Evolutionary conservation across 1,140 invertebrate species (phyloP).

Genomic region (Gonatopus flavifemur): DNA sequence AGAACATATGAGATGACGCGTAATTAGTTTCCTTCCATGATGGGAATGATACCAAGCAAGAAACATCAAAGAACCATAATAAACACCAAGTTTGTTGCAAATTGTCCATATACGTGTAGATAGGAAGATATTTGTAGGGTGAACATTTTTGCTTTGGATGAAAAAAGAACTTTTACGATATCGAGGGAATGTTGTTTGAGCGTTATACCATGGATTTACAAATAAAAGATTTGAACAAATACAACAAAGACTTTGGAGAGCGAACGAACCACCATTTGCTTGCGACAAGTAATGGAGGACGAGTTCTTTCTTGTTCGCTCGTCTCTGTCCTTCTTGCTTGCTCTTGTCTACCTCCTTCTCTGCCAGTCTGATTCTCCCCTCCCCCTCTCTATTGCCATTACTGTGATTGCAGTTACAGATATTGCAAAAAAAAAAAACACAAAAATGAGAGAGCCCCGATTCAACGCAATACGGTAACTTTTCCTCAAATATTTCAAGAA

Average conservation of each 20-base stretch:
- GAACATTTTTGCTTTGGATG: too few relatives aligned
- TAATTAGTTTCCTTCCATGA: constrained; percentile 30
- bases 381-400: constrained; percentile 21
- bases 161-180: too few relatives aligned
- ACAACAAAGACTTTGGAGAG: constrained; percentile 35
- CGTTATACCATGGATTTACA: constrained; percentile 1
- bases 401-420: constrained; percentile 32
- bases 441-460: background rate
- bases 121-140: constrained; percentile 9
- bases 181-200: too few relatives aligned
- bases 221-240: constrained; percentile 22
- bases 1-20: constrained; percentile 27
- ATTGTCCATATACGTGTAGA: constrained; percentile 29
- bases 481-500: too few relatives aligned
- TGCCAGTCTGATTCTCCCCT: constrained; percentile 2
- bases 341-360: background rate
- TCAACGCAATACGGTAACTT: too few relatives aligned
- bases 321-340: background rate
- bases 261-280: constrained; percentile 49
- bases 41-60: constrained; percentile 32
- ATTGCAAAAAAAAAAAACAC: constrained; percentile 15
- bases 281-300: constrained; percentile 52
- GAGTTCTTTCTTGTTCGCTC: constrained; percentile 29
- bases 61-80: constrained; percentile 36
- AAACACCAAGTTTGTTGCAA: constrained; percentile 28